These are phyloP conservation scores for Phrynocephalus vlangalii DNA, from an alignment of 2,797 vertebrate genomes.

Conservation along the genomic window DNA sequence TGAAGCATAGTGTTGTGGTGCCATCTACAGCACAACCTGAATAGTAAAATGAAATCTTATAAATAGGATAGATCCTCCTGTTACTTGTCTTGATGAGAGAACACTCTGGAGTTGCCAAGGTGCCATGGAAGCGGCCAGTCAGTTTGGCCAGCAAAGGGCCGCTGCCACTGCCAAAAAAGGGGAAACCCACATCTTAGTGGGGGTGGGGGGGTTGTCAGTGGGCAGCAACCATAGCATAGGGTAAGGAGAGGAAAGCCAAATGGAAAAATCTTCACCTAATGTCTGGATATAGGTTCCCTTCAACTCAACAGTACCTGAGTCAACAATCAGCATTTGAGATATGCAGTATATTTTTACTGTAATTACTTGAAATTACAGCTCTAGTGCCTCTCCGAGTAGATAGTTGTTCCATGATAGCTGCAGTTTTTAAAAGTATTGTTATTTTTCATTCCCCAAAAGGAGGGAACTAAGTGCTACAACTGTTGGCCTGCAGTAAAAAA, in stretches of 20 bases:
- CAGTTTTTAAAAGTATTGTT: too few relatives aligned
- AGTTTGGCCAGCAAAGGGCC: not conserved
- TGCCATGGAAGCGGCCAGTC: too few relatives aligned
- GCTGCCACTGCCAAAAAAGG: not conserved
- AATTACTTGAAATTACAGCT: too few relatives aligned
- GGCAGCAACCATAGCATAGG: too few relatives aligned
- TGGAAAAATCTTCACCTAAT: not conserved
- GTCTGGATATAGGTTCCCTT: too few relatives aligned
- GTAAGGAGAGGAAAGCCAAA: not conserved
- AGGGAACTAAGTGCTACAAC: too few relatives aligned
- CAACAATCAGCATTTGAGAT: too few relatives aligned
- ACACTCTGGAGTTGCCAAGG: not conserved
- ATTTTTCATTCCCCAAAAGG: too few relatives aligned
- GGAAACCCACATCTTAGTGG: not conserved
- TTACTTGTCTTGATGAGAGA: not conserved
- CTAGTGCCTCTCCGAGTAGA: not conserved
- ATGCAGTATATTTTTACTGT: too few relatives aligned
- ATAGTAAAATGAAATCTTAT: not conserved
- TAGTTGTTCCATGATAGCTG: not conserved
- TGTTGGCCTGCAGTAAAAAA: too few relatives aligned
- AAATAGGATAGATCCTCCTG: not conserved
- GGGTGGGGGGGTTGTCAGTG: too few relatives aligned
- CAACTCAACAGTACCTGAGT: too few relatives aligned
- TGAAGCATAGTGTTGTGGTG: not conserved
- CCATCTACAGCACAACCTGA: not conserved